Conservation (phyloP, 2,888 invertebrate genomes). For the Trimorus sp. region DNA sequence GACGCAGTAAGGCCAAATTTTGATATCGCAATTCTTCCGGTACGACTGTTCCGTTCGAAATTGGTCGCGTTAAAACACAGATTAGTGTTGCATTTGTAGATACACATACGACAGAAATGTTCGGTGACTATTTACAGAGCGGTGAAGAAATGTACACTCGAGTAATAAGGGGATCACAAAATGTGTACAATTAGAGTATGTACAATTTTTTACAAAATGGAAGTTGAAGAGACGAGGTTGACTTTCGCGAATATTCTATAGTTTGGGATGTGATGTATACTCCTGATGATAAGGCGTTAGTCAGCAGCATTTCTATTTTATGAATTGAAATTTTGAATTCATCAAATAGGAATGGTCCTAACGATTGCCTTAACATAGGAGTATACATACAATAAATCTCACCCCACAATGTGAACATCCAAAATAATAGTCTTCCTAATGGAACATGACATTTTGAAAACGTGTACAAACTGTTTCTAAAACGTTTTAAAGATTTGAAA, state of each 20-base stretch:
- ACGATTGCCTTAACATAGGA: too few relatives aligned
- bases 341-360: too few relatives aligned
- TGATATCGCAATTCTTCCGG: conserved; percentile 46
- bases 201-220: conserved; percentile 26
- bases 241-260: background rate
- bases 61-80: conserved; percentile 25
- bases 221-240: background rate
- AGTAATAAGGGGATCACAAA: conserved; percentile 18
- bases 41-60: conserved; percentile 11
- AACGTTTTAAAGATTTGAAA: too few relatives aligned
- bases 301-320: too few relatives aligned
- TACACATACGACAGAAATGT: conserved; percentile 26
- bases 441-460: too few relatives aligned
- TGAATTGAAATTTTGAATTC: too few relatives aligned
- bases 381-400: too few relatives aligned
- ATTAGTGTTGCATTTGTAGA: conserved; percentile 16
- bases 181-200: conserved; percentile 7
- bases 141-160: conserved; percentile 42
- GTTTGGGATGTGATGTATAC: too few relatives aligned
- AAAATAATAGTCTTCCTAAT: too few relatives aligned
- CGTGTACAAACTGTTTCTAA: too few relatives aligned
- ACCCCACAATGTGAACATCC: background rate
- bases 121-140: conserved; percentile 43
- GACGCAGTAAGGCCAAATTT: conserved; percentile 60
- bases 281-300: too few relatives aligned